Evolutionary conservation across 2,888 invertebrate species (phyloP).

Genomic region (Protophormia terraenovae): DNA sequence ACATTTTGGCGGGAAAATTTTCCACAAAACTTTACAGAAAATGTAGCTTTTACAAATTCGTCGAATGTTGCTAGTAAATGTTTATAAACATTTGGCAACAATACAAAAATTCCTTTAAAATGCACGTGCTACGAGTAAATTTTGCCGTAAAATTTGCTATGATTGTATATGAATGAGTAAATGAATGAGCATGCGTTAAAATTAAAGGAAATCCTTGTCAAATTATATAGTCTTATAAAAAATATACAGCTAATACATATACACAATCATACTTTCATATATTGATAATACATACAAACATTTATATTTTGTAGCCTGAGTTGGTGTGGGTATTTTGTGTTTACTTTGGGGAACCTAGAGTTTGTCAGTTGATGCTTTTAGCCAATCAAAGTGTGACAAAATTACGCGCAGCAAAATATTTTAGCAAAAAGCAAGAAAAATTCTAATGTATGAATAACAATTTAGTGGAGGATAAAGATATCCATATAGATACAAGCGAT

Average conservation of each 20-base stretch:
- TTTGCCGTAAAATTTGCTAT: constrained; percentile 42
- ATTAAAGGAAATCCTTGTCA: constrained; percentile 75
- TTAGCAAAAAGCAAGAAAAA: constrained; percentile 53
- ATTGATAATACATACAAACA: not conserved
- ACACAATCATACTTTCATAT: constrained; percentile 1
- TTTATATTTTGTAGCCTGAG: constrained; percentile 7
- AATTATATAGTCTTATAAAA: constrained; percentile 61
- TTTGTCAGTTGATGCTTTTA: constrained; percentile 66
- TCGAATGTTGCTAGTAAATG: constrained; percentile 29
- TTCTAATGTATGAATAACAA: constrained; percentile 59
- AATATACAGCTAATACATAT: constrained; percentile 10
- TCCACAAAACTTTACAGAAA: constrained; percentile 18
- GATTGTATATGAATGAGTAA: constrained; percentile 19
- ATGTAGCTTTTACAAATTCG: not conserved
- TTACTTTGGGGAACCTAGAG: constrained; percentile 68
- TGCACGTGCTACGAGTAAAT: constrained; percentile 46
- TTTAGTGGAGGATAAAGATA: constrained; percentile 68
- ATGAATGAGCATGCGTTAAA: constrained; percentile 56
- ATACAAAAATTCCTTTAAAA: not conserved
- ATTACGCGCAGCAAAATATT: constrained; percentile 68
- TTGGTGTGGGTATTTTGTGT: constrained; percentile 49
- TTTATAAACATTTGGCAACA: constrained; percentile 43
- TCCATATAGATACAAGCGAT: constrained; percentile 1
- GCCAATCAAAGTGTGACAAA: constrained; percentile 69
- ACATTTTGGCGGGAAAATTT: constrained; percentile 32